Conservation (phyloP, 1,140 invertebrate genomes). For the Dinothrombium tinctorium region DNA sequence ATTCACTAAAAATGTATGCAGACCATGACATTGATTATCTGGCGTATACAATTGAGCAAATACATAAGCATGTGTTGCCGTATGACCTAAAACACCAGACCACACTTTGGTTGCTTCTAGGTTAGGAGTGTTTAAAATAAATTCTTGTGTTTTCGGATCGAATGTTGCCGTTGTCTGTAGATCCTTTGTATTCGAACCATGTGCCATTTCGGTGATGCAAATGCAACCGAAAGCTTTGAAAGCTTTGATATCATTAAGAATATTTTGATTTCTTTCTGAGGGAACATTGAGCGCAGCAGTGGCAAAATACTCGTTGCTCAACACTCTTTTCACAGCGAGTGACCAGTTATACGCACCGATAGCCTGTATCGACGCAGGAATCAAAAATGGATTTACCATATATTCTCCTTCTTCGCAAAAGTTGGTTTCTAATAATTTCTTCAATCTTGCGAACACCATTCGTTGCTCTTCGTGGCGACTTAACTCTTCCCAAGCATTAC, state of each 20-base stretch:
- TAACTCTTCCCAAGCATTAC: slow-evolving; percentile 25
- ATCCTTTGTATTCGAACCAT: slow-evolving; percentile 76
- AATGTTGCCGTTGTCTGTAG: slow-evolving; percentile 74
- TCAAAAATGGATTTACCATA: slow-evolving; percentile 22
- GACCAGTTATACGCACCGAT: slow-evolving; percentile 43
- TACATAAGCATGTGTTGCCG: slow-evolving; percentile 43
- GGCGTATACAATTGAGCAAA: slow-evolving; percentile 67
- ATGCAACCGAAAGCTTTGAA: slow-evolving; percentile 42
- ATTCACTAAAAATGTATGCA: slow-evolving; percentile 61
- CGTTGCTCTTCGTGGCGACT: slow-evolving; percentile 40
- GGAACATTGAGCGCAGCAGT: slow-evolving; percentile 36
- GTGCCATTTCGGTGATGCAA: slow-evolving; percentile 74
- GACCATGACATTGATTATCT: slow-evolving; percentile 54
- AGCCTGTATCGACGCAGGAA: slow-evolving; percentile 21
- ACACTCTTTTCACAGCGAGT: slow-evolving; percentile 33
- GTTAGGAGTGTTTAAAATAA: slow-evolving; percentile 70
- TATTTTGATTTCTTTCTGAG: slow-evolving; percentile 42
- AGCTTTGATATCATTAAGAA: slow-evolving; percentile 7
- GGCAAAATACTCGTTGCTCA: slow-evolving; percentile 19
- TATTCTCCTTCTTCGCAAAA: slow-evolving; percentile 34
- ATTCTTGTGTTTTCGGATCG: slow-evolving; percentile 41
- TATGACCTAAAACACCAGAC: slow-evolving; percentile 67
- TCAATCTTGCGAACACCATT: slow-evolving; percentile 32
- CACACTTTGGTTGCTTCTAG: slow-evolving; percentile 88
- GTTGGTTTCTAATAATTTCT: slow-evolving; percentile 34